Evolutionary conservation across 1,140 invertebrate species (phyloP), one percentile per base, ranked within the genome.

Genomic region (Probaryconus sp.): DNA sequence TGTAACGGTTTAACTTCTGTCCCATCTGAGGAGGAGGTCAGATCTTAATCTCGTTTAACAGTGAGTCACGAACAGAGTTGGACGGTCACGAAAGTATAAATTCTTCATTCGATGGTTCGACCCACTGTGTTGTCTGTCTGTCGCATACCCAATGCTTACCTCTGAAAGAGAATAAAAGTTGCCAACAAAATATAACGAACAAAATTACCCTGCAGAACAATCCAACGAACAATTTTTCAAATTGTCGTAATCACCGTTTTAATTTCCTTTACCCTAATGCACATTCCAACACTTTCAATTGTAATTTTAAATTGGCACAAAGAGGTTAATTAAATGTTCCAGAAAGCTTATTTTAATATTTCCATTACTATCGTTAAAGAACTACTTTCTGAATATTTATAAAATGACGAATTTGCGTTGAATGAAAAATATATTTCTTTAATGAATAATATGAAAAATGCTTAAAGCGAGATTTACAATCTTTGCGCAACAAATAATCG

Each of bases 41-140:
- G 79, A 80, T 80, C 55, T 61, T 70, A 72, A 78, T 78, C 73
- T 74, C 63, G 51, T 67, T 63, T 60, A 48, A 48, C 45, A 56
- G 43, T 76, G 61, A 78, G 76, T 78, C 76, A 78, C 78, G 76
- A 78, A 72, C 53, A 9, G 38, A 69, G 63, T 51, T 48, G 65
- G 47, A 71, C 37, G 65, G 64, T 70, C 73, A 68, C 73, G 77
- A 73, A 72, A 69, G 72, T 58, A 75, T 64, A 42, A 65, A 76
- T 73, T 76, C 55, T 76, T 71, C 56, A 67, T 76, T 63, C 33
- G 58, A 68, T 68, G 61, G 42, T 65, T 70, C 53, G 11, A 48
- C 42, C 50, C 38, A 33, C 35, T 56, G 47, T 10, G 13, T 47
- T 53, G 30, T 58, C 42, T 51, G 60, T 64, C 60, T 60, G 47